A percentile compares a stretch with the other conserved stretches of the same genome.
Conservation (phyloP, 2,797 vertebrate genomes). For the Mus spretus region DNA sequence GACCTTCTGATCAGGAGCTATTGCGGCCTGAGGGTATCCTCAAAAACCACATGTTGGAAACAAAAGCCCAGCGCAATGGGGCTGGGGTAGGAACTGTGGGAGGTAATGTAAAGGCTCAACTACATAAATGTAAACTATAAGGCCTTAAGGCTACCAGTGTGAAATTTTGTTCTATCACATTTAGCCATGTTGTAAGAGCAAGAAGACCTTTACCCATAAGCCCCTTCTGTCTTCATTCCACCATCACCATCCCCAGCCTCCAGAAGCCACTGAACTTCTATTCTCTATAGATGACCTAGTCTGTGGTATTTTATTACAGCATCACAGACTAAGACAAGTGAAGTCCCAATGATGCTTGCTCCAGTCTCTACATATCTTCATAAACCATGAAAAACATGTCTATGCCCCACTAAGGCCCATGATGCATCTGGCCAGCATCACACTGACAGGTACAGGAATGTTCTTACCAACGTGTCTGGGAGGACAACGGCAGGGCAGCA, state of each 20-base stretch:
- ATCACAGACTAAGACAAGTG: not conserved
- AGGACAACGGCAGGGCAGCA: slow-evolving; percentile 84
- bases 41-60: not conserved
- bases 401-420: not conserved
- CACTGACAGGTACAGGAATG: not conserved
- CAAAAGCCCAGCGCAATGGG: not conserved
- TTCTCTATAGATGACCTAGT: not conserved
- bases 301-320: not conserved
- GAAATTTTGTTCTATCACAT: not conserved
- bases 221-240: not conserved
- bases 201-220: not conserved
- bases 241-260: not conserved
- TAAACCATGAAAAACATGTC: not conserved
- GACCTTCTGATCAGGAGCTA: not conserved
- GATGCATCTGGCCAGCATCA: not conserved
- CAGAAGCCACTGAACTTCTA: not conserved
- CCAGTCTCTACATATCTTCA: not conserved
- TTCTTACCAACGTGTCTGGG: slow-evolving; percentile 88
- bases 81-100: not conserved
- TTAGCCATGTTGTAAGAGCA: not conserved
- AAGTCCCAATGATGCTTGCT: not conserved
- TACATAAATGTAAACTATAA: not conserved
- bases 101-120: not conserved
- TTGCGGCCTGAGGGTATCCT: not conserved
- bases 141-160: no score